Conservation (phyloP, 2,888 invertebrate genomes). For the Ferdinandea cuprea region DNA sequence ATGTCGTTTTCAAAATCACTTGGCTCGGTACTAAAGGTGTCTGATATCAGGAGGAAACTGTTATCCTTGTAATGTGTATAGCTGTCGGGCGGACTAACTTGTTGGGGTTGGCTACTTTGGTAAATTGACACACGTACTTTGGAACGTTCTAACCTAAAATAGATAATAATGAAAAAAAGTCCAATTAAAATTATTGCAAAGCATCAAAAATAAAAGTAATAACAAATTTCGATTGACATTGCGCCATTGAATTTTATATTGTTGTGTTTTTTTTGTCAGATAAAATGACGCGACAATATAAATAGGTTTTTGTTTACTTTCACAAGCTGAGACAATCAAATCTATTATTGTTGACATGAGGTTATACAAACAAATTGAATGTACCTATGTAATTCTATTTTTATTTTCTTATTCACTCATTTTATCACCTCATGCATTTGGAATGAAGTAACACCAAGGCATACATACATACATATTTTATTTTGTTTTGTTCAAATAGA, state of each 20-base stretch:
- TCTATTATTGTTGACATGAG: slow-evolving; percentile 21
- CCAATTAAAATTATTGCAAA: neutral
- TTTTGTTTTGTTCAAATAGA: neutral
- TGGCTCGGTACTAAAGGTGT: slow-evolving; percentile 80
- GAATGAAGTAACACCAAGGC: neutral
- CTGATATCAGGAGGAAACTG: slow-evolving; percentile 75
- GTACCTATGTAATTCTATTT: neutral
- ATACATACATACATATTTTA: too few species aligned
- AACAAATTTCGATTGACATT: slow-evolving; percentile 23
- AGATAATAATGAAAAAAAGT: neutral
- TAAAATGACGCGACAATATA: slow-evolving; percentile 13
- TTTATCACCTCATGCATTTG: neutral
- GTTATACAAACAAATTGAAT: slow-evolving; percentile 2
- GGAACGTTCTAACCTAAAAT: slow-evolving; percentile 88
- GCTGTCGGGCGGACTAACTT: slow-evolving; percentile 85
- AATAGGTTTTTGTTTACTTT: slow-evolving; percentile 13
- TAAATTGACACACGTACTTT: slow-evolving; percentile 93
- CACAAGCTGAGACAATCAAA: slow-evolving; percentile 28
- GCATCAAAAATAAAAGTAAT: slow-evolving; percentile 1
- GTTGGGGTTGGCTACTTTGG: slow-evolving; percentile 91
- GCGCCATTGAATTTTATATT: slow-evolving; percentile 8
- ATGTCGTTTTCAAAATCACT: slow-evolving; percentile 79
- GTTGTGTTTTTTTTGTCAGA: slow-evolving; percentile 7
- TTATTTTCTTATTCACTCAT: neutral
- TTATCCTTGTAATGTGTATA: slow-evolving; percentile 80